phyloP scores from a whole-genome alignment of 2,888 invertebrate genomes.

The Trachelus iudaicus region DNA sequence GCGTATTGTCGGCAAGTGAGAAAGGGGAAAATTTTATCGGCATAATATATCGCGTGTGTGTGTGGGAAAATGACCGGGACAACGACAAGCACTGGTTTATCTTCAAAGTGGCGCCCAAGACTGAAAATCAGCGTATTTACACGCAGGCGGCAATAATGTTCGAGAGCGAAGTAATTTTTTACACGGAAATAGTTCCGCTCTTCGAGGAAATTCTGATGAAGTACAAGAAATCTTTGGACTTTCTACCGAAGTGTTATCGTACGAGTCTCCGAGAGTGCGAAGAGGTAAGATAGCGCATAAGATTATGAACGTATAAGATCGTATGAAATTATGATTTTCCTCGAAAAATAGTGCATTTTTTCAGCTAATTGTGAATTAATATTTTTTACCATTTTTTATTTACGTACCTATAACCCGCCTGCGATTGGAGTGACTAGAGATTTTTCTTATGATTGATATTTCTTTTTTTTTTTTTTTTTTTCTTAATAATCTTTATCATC shows the following conservation, averaged over 20 bases:
- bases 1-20: not conserved
- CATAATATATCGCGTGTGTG: not conserved
- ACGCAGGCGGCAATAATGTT: constrained; percentile 18
- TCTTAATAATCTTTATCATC: not conserved
- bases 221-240: not conserved
- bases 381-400: not conserved
- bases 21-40: not conserved
- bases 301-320: too few species aligned
- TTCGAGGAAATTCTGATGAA: constrained; percentile 21
- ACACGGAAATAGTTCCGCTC: constrained; percentile 22
- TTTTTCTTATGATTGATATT: not conserved
- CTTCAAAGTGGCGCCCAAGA: not conserved
- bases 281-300: constrained; percentile 28
- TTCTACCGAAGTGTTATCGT: constrained; percentile 23
- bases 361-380: not conserved
- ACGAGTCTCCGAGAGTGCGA: constrained; percentile 7
- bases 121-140: not conserved
- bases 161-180: constrained; percentile 32
- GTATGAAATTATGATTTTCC: not conserved
- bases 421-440: not conserved
- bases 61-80: not conserved
- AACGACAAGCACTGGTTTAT: not conserved
- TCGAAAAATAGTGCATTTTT: too few species aligned
- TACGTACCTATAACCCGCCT: not conserved
- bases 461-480: too few species aligned